Percentiles rank a stretch among this genome's conserved stretches.
Conservation (phyloP, 2,113 vertebrate species). For the Montifringilla adamsi region DNA sequence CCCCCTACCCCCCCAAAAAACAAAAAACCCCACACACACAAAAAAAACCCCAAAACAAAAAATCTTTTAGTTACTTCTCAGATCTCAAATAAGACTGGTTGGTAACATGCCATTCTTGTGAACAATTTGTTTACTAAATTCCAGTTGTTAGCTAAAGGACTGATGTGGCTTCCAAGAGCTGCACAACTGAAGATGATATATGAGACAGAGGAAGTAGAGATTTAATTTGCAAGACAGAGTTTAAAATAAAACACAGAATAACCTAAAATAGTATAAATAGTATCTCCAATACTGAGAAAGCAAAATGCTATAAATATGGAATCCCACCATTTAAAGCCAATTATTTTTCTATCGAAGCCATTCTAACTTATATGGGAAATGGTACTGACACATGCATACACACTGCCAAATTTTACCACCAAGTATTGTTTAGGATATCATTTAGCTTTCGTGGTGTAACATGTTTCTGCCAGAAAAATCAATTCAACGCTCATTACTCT, state of each 20-base stretch:
- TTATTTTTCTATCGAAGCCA: not conserved
- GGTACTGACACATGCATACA: not conserved
- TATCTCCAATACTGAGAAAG: not conserved
- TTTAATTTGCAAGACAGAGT: not conserved
- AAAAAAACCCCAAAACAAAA: too few species aligned
- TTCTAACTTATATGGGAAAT: not conserved
- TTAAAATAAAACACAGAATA: not conserved
- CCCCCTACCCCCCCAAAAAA: too few species aligned
- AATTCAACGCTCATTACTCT: slow-evolving; percentile 1
- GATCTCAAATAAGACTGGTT: not conserved
- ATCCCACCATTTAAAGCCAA: not conserved
- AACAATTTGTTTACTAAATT: not conserved
- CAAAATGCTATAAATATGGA: not conserved
- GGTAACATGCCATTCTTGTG: not conserved
- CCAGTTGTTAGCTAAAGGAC: not conserved
- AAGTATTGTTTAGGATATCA: not conserved
- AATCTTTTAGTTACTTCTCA: not conserved
- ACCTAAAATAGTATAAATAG: not conserved
- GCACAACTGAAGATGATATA: not conserved
- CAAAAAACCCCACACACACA: too few species aligned
- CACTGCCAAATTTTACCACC: not conserved
- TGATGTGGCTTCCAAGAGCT: not conserved
- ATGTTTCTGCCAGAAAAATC: slow-evolving; percentile 41
- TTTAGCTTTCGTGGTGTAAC: not conserved
- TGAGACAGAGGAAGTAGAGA: not conserved